Evolutionary conservation across 2,888 invertebrate genomes (phyloP).

Genomic region (Apamea crenata): DNA sequence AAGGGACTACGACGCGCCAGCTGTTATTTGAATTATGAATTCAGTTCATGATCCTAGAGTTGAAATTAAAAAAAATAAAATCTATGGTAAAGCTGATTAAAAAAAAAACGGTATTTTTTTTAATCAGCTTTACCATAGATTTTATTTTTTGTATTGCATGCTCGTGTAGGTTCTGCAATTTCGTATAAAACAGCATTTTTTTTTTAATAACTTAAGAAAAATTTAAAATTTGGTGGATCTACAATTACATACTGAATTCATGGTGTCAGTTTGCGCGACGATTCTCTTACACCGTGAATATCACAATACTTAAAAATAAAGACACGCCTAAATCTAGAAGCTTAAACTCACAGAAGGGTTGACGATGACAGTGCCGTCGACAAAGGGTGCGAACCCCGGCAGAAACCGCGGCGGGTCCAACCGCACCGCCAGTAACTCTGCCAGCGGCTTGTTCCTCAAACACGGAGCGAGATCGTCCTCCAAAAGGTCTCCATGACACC

Average conservation of each 20-base stretch:
- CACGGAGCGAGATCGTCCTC: slow-evolving; percentile 96
- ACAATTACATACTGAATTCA: background rate
- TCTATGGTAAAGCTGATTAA: too few relatives aligned
- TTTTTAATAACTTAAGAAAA: background rate
- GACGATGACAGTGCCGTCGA: slow-evolving; percentile 96
- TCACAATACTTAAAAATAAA: background rate
- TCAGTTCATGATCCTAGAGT: background rate
- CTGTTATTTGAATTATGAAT: background rate
- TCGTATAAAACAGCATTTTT: background rate
- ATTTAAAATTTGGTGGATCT: background rate
- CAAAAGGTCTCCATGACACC: slow-evolving; percentile 95
- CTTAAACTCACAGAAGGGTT: slow-evolving; percentile 90
- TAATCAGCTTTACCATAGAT: background rate
- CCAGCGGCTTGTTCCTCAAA: slow-evolving; percentile 94
- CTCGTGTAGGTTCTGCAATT: background rate
- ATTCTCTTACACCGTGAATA: background rate
- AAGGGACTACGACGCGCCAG: background rate
- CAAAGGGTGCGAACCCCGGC: slow-evolving; percentile 98
- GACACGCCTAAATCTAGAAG: background rate
- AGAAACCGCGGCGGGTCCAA: slow-evolving; percentile 95
- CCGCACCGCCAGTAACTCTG: slow-evolving; percentile 93
- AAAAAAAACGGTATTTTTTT: too few relatives aligned
- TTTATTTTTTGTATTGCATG: background rate
- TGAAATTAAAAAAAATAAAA: too few relatives aligned
- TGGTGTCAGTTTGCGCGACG: background rate